Base-by-base conservation (phyloP, 2,888 invertebrate species). In the Meta bourneti region DNA sequence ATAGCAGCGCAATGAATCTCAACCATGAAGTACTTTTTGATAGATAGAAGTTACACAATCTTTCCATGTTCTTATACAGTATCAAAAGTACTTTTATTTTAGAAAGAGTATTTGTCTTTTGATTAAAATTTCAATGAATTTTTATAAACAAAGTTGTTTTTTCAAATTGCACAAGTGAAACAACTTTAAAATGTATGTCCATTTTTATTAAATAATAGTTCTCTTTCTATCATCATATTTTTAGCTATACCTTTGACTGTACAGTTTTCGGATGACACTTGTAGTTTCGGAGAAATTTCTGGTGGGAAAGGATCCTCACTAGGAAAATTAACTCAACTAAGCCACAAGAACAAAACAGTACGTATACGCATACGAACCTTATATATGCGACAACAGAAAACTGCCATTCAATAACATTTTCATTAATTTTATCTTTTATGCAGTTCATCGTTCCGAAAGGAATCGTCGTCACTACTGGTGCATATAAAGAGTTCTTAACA, bases 301-400 rank as follows among this genome's bases (percentile, higher is more conserved):
- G 98, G 98, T 0, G 97, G 97, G 0, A 98, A 98, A 95, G 97
- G 97, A 8, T 96, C 97, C 0, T 97, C 97, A 5, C 95, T 98
- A 16, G 97, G 97, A 0, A 94, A 96, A 70, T 95, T 98, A 78
- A 95, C 95, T 34, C n/a, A 81, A 19, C 8, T 94, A 95, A n/a
- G 93, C 95, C 19, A 84, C 16, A 70, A 87, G 7, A 11, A 82
- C 7, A 70, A 87, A 80, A 77, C 49, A 7, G 78, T 91, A 86
- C 61, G 78, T 61, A 8, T n/a, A 7, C 16, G 69, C 34, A 2
- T 34, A 34, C 34, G 34, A 34, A 34, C 34, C 34, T 34, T 34
- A 34, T 34, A 34, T 4, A 34, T 34, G 34, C 34, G 34, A 4
- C 34, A 34, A 34, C 34, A 34, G 34, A 34, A 34, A 69, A 69